Conservation (phyloP, 2,113 vertebrate genomes). For the Macaca mulatta region DNA sequence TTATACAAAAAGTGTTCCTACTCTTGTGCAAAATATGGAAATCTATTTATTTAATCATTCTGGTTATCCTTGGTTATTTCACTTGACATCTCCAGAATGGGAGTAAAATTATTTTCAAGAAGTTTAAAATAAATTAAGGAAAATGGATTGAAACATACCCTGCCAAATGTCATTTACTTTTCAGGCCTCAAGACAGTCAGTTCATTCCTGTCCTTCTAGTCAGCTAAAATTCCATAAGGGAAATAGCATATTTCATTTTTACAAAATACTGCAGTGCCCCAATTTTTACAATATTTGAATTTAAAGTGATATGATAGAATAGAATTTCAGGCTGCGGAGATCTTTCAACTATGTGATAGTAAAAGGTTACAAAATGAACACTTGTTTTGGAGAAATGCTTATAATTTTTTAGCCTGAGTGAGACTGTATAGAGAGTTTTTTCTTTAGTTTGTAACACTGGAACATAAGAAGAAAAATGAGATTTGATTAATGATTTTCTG, state of each 20-base stretch:
- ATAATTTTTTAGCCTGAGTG: neutral
- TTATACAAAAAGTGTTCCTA: neutral
- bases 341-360: constrained; percentile 11
- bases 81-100: constrained; percentile 39
- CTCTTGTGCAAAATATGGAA: constrained; percentile 8
- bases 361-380: constrained; percentile 1
- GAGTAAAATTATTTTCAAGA: constrained; percentile 16
- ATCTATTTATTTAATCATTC: neutral
- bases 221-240: constrained; percentile 40
- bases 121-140: constrained; percentile 36
- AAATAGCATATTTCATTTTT: constrained; percentile 25
- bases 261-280: neutral
- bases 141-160: neutral
- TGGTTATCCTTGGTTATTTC: constrained; percentile 20
- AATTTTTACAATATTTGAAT: constrained; percentile 30
- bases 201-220: neutral
- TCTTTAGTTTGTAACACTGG: neutral
- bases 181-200: neutral
- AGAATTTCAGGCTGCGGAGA: neutral
- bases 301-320: neutral
- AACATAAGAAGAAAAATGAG: constrained; percentile 23
- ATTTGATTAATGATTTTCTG: neutral
- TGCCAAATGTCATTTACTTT: constrained; percentile 50
- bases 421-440: neutral
- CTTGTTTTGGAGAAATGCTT: constrained; percentile 20